A percentile compares a stretch with the other conserved stretches of the same genome.
Conservation (phyloP, 1,140 invertebrate species). For the Rhysida immarginata region DNA sequence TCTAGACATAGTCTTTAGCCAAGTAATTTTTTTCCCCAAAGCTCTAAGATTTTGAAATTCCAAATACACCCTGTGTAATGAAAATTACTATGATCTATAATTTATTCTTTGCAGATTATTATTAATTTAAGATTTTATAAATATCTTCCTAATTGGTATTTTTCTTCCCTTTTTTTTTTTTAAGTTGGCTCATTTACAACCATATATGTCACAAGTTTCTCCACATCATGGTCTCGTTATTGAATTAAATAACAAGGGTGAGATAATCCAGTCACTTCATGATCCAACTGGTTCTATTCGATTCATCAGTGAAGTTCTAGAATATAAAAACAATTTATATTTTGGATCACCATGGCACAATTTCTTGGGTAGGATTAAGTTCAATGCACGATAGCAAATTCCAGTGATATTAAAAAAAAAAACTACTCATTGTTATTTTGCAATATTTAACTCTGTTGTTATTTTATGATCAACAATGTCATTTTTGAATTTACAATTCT, state of each 20-base stretch:
- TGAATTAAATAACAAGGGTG: constrained; percentile 20
- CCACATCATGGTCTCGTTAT: constrained; percentile 31
- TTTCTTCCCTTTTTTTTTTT: constrained; percentile 31
- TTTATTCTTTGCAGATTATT: constrained; percentile 37
- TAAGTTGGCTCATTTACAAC: constrained; percentile 34
- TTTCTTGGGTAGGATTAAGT: constrained; percentile 46
- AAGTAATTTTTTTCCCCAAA: no score
- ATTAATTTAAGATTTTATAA: constrained; percentile 40
- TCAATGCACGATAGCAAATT: no score
- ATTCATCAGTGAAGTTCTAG: constrained; percentile 26
- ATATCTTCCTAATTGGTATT: background rate
- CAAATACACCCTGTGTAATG: no score
- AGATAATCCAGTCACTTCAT: constrained; percentile 25
- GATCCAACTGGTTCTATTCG: constrained; percentile 24
- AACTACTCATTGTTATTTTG: no score
- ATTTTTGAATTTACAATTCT: no score
- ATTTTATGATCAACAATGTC: no score
- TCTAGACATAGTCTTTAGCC: no score
- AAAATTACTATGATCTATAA: constrained; percentile 28
- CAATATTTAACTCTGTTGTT: no score
- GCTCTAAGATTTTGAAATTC: no score
- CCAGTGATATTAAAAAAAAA: no score
- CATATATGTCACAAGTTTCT: constrained; percentile 39
- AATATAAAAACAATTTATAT: constrained; percentile 34
- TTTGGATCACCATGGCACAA: constrained; percentile 52